These are phyloP conservation scores for Eutrigla gurnardus DNA, from an alignment of 2,797 vertebrate species.

Conservation along the genomic window DNA sequence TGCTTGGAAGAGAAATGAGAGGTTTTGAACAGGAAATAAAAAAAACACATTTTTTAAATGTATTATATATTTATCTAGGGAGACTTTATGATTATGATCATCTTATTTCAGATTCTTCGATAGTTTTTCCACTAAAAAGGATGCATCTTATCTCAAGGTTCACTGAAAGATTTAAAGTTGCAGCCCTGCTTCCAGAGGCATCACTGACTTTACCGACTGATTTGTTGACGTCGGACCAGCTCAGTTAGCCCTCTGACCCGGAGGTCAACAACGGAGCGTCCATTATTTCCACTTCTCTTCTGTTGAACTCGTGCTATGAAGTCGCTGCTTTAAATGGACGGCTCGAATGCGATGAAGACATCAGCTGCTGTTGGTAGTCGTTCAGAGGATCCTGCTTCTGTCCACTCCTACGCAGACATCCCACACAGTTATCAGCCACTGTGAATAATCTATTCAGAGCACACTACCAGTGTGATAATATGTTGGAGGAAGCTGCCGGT, in stretches of 20 bases:
- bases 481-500: slow-evolving; percentile 67
- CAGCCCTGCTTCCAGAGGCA: background rate
- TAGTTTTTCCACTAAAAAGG: no score
- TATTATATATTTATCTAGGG: no score
- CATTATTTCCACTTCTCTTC: background rate
- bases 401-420: slow-evolving; percentile 73
- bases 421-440: slow-evolving; percentile 75
- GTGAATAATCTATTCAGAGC: slow-evolving; percentile 78
- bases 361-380: slow-evolving; percentile 49
- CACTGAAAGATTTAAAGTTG: background rate
- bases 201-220: background rate
- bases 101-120: no score
- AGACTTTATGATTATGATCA: no score
- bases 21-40: no score
- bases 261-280: background rate
- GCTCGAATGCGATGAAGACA: slow-evolving; percentile 65
- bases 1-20: no score
- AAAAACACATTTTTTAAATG: no score
- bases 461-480: slow-evolving; percentile 68
- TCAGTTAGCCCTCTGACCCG: background rate
- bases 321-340: slow-evolving; percentile 26
- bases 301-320: slow-evolving; percentile 11
- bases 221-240: slow-evolving; percentile 1
- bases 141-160: background rate
- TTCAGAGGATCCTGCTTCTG: slow-evolving; percentile 60